phyloP scores from a whole-genome alignment of 1,140 invertebrate species.

The Nasonia vitripennis region DNA sequence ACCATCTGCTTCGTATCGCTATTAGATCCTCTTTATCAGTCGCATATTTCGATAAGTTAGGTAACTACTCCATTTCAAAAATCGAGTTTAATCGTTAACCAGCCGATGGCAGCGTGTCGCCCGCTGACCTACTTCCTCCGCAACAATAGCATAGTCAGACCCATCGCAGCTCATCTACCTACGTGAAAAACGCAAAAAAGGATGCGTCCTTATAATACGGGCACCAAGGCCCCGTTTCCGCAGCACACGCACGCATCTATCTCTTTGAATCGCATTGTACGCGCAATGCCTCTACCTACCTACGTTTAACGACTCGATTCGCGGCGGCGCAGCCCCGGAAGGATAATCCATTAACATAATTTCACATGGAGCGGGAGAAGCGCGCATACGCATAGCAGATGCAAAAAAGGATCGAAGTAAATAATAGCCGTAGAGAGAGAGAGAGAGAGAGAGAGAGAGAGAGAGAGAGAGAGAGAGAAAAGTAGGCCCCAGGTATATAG shows the following conservation, averaged over 20 bases:
- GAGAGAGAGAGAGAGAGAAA: background rate
- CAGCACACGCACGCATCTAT: background rate
- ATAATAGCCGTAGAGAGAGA: conserved; percentile 59
- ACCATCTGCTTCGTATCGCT: background rate
- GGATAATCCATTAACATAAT: conserved; percentile 77
- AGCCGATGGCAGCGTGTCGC: background rate
- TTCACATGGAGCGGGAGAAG: conserved; percentile 66
- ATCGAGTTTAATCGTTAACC: background rate
- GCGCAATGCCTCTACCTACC: too few relatives aligned
- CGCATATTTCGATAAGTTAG: too few relatives aligned
- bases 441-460: too few relatives aligned
- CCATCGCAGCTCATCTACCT: background rate
- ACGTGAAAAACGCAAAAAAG: conserved; percentile 6
- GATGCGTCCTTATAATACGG: background rate
- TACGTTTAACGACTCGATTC: conserved; percentile 15
- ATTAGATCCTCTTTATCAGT: background rate
- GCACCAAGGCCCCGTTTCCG: conserved; percentile 4
- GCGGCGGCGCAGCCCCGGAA: conserved; percentile 53
- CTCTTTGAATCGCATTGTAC: conserved; percentile 10
- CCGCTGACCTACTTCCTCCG: background rate
- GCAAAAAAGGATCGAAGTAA: conserved; percentile 72
- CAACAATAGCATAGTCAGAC: background rate
- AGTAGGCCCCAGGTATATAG: conserved; percentile 51
- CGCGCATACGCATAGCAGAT: conserved; percentile 65
- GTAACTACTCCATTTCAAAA: too few relatives aligned